These are phyloP conservation scores for Pterocles gutturalis DNA, from an alignment of 2,113 vertebrate species.

Conservation along the genomic window DNA sequence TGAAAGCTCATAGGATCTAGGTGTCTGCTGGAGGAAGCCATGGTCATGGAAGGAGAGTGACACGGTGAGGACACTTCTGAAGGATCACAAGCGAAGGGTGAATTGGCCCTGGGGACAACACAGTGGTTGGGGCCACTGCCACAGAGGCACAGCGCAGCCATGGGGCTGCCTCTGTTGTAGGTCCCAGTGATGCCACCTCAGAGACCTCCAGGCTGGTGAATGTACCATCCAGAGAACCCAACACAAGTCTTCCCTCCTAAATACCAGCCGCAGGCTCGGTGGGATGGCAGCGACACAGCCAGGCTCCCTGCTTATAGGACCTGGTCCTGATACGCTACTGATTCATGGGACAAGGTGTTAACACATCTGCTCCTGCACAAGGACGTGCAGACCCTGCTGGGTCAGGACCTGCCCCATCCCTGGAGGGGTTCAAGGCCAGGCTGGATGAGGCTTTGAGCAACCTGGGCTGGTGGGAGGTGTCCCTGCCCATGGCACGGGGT, in stretches of 20 bases:
- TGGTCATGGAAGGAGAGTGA: background rate
- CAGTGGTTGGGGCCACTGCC: background rate
- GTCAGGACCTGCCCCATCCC: background rate
- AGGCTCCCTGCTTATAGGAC: background rate
- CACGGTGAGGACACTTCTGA: background rate
- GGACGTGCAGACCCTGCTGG: background rate
- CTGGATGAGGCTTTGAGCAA: no score
- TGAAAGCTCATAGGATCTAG: background rate
- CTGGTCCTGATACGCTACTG: background rate
- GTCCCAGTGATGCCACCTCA: background rate
- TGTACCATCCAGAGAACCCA: background rate
- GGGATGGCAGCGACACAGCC: rapidly evolving
- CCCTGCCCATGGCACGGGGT: no score
- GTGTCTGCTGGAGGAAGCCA: background rate
- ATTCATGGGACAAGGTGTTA: background rate
- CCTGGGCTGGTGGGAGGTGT: no score
- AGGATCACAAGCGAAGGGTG: background rate
- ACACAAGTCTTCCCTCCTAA: background rate
- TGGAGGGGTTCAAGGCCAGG: no score
- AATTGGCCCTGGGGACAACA: background rate
- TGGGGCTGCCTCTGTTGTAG: background rate
- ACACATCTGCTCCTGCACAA: background rate
- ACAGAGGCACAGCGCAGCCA: background rate
- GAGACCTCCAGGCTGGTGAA: background rate
- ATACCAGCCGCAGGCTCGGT: rapidly evolving